phyloP scores from a whole-genome alignment of 2,797 vertebrate genomes.

The Lindbergichthys nudifrons region DNA sequence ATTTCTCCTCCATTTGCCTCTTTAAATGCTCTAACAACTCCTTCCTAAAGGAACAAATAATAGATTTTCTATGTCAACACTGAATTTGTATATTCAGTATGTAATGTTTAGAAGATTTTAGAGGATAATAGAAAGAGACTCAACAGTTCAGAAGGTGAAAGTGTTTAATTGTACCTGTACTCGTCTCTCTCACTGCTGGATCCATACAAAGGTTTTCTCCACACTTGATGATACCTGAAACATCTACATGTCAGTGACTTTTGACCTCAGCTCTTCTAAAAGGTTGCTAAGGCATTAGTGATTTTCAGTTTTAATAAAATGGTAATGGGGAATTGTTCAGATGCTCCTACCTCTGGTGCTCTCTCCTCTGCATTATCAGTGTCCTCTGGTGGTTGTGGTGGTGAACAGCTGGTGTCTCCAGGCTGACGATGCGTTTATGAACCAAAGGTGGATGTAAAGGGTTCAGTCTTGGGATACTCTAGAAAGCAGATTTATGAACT shows the following conservation, averaged over 20 bases:
- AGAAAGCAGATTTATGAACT: slow-evolving; percentile 3
- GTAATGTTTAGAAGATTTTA: not conserved
- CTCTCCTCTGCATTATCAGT: slow-evolving; percentile 78
- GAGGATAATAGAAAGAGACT: not conserved
- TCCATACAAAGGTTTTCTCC: slow-evolving; percentile 83
- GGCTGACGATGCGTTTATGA: slow-evolving; percentile 76
- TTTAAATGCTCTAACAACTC: slow-evolving; percentile 78
- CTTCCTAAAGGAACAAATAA: slow-evolving; percentile 57
- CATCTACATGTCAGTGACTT: slow-evolving; percentile 18
- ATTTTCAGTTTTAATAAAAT: not conserved
- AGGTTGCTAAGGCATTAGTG: not conserved
- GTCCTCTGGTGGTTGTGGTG: slow-evolving; percentile 84
- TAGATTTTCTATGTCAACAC: not conserved
- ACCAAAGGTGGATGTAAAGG: slow-evolving; percentile 79
- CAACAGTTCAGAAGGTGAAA: not conserved
- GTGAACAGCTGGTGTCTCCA: slow-evolving; percentile 81
- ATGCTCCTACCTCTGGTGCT: slow-evolving; percentile 70
- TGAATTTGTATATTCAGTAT: not conserved
- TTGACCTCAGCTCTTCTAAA: slow-evolving; percentile 14
- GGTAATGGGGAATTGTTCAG: not conserved
- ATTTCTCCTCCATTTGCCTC: slow-evolving; percentile 81
- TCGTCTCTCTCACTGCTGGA: slow-evolving; percentile 80
- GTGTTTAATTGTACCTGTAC: slow-evolving; percentile 71
- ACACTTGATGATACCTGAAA: slow-evolving; percentile 80
- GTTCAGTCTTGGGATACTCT: slow-evolving; percentile 77